Conservation (phyloP, 2,113 vertebrate species). For the Verasper variegatus region DNA sequence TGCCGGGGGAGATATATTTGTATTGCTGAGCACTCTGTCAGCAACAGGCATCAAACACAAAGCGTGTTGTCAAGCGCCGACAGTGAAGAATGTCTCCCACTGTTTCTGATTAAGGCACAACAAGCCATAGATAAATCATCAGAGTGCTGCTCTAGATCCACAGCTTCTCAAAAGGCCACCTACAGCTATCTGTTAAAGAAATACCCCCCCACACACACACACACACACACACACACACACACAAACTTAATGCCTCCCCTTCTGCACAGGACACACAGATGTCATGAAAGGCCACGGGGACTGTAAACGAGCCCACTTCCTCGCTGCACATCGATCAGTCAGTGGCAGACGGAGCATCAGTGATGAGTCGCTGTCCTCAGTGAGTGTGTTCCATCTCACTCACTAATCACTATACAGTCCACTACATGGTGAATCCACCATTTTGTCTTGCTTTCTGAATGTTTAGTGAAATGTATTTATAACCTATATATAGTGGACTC, state of each 20-base stretch:
- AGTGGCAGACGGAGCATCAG: not conserved
- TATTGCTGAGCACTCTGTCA: constrained; percentile 29
- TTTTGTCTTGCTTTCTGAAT: not conserved
- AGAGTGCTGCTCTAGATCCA: constrained; percentile 21
- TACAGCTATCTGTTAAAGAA: constrained; percentile 39
- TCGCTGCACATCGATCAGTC: constrained; percentile 16
- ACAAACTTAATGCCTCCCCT: constrained; percentile 7
- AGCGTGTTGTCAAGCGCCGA: constrained; percentile 33
- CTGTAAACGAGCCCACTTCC: constrained; percentile 31
- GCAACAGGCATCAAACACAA: constrained; percentile 43
- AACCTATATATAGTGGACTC: too few species aligned
- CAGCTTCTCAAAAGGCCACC: constrained; percentile 31
- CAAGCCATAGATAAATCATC: constrained; percentile 46
- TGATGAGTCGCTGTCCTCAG: not conserved
- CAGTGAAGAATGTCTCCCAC: constrained; percentile 34
- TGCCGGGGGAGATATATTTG: constrained; percentile 2
- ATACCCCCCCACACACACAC: constrained; percentile 13
- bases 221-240: not conserved
- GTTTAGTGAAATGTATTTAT: not conserved
- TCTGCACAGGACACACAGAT: constrained; percentile 31
- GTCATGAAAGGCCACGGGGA: constrained; percentile 41
- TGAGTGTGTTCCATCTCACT: not conserved
- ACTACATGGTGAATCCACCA: too few species aligned
- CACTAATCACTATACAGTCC: too few species aligned
- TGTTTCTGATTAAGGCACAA: constrained; percentile 43